These are phyloP conservation scores for Drosophila rhopaloa DNA, from an alignment of 1,140 invertebrate genomes.

Conservation along the genomic window DNA sequence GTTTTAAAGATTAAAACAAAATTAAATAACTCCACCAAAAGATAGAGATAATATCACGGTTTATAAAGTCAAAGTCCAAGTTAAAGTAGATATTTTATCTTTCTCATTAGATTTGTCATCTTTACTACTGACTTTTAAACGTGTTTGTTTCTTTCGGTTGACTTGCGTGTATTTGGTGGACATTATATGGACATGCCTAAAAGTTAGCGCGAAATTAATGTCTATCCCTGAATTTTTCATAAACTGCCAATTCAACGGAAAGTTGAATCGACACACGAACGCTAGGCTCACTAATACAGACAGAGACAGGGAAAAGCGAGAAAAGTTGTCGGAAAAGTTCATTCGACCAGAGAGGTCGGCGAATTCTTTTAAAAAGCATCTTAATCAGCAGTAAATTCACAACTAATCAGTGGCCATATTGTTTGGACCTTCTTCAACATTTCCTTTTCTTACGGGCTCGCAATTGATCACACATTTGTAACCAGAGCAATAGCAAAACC, in stretches of 20 bases:
- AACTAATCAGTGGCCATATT: constrained; percentile 79
- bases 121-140: constrained; percentile 57
- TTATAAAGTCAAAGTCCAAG: constrained; percentile 17
- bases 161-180: constrained; percentile 33
- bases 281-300: constrained; percentile 11
- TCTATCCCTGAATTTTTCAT: constrained; percentile 76
- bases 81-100: constrained; percentile 37
- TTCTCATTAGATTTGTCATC: constrained; percentile 53
- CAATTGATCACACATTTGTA: constrained; percentile 59
- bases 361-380: constrained; percentile 72
- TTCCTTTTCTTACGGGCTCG: neutral
- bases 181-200: constrained; percentile 47
- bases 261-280: constrained; percentile 40
- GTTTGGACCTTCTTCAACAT: constrained; percentile 38
- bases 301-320: constrained; percentile 15
- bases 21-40: too few relatives aligned
- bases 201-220: constrained; percentile 67
- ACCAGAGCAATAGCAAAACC: constrained; percentile 44
- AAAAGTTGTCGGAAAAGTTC: constrained; percentile 67
- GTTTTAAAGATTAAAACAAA: too few relatives aligned
- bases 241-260: constrained; percentile 78
- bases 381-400: constrained; percentile 83
- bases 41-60: neutral
- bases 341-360: constrained; percentile 18
- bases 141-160: constrained; percentile 35